Conservation (phyloP, 30 jellyfish, hydroid and myxozoan genomes). For the Hydra vulgaris region DNA sequence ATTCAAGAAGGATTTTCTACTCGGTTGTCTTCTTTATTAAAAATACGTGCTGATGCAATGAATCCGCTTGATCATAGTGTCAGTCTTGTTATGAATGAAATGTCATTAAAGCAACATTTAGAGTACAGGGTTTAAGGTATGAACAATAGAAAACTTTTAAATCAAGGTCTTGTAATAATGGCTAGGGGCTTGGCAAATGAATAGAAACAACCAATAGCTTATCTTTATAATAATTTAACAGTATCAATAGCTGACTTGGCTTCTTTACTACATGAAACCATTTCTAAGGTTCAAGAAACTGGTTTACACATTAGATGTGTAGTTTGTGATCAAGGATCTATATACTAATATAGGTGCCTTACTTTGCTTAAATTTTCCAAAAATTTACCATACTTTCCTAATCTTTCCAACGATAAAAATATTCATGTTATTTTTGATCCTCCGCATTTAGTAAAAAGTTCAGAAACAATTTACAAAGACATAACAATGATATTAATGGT, state of each 20-base stretch:
- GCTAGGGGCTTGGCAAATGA: not conserved
- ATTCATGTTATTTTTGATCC: not conserved
- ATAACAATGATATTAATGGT: not conserved
- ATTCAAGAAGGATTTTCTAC: not conserved
- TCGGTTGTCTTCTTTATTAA: not conserved
- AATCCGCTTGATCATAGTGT: not conserved
- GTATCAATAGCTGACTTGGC: not conserved
- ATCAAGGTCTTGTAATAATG: not conserved
- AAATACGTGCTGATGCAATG: not conserved
- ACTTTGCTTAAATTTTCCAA: not conserved
- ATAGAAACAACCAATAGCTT: not conserved
- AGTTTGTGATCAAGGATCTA: not conserved
- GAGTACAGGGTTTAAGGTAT: too few species aligned
- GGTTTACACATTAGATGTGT: too few species aligned
- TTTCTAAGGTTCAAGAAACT: not conserved
- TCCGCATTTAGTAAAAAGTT: not conserved
- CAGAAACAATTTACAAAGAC: not conserved
- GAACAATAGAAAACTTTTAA: not conserved
- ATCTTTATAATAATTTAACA: too few species aligned
- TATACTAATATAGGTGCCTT: not conserved
- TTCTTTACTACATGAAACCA: not conserved
- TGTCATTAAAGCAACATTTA: too few species aligned
- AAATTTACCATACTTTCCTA: not conserved
- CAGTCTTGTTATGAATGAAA: not conserved
- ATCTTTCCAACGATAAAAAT: not conserved